Conservation (phyloP, 2,797 vertebrate genomes). For the Enteromius treurensis region DNA sequence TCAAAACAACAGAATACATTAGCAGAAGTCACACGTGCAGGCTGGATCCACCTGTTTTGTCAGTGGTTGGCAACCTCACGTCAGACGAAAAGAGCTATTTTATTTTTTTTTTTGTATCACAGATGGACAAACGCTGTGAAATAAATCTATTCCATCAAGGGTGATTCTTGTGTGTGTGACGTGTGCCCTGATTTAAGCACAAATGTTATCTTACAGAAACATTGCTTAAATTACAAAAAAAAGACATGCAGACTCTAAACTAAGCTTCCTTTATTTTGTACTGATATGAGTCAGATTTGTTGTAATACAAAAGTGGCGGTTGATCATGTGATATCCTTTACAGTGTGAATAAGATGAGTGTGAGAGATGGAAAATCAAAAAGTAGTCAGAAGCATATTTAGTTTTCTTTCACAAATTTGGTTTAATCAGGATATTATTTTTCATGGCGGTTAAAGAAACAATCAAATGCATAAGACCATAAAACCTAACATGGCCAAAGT, state of each 20-base stretch:
- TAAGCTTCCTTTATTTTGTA: conserved; percentile 11
- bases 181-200: conserved; percentile 9
- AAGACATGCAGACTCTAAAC: background rate
- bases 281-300: background rate
- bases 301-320: too few species aligned
- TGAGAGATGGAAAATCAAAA: background rate
- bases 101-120: conserved; percentile 5
- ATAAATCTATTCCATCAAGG: conserved; percentile 23
- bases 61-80: background rate
- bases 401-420: background rate
- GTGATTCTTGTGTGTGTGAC: background rate
- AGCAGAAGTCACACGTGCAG: background rate
- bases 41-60: conserved; percentile 21
- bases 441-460: background rate
- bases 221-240: background rate
- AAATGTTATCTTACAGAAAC: background rate
- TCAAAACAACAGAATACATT: background rate
- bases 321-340: background rate
- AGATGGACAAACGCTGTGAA: conserved; percentile 35
- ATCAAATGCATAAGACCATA: background rate
- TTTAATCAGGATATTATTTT: background rate
- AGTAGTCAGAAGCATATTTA: too few species aligned
- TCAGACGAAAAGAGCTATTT: background rate
- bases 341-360: background rate
- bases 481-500: conserved; percentile 12